A percentile compares a stretch with the other conserved stretches of the same genome.
phyloP scores from a whole-genome alignment of 2,797 vertebrate genomes.

The Menidia menidia region DNA sequence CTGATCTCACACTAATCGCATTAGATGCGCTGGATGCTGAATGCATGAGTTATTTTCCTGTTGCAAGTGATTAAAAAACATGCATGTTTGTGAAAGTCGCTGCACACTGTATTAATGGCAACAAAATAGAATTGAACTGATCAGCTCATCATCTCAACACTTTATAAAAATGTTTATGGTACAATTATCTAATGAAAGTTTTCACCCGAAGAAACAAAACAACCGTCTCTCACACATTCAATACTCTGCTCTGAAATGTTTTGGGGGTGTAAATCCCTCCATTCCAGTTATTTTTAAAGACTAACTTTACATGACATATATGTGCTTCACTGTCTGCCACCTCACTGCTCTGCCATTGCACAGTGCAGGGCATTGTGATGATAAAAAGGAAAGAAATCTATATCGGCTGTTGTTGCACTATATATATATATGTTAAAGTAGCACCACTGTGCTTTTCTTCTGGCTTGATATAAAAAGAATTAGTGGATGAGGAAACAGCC shows the following conservation, averaged over 20 bases:
- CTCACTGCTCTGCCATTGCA: slow-evolving; percentile 18
- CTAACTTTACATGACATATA: slow-evolving; percentile 24
- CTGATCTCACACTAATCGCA: slow-evolving; percentile 53
- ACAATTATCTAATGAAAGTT: slow-evolving; percentile 18
- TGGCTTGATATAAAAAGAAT: background rate
- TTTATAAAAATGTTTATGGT: slow-evolving; percentile 21
- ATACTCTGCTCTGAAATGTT: slow-evolving; percentile 5
- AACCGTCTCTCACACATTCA: background rate
- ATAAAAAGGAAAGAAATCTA: background rate
- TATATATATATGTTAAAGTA: slow-evolving; percentile 5
- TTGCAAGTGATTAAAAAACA: slow-evolving; percentile 10
- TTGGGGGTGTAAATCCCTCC: slow-evolving; percentile 40
- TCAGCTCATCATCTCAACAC: slow-evolving; percentile 23
- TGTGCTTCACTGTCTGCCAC: slow-evolving; percentile 33
- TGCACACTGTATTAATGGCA: background rate
- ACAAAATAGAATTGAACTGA: background rate
- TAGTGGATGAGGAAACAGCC: background rate
- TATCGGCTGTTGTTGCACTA: background rate
- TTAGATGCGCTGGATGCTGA: slow-evolving; percentile 36
- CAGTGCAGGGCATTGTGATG: slow-evolving; percentile 6
- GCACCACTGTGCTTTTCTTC: background rate
- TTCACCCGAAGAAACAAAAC: background rate
- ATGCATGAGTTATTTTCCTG: slow-evolving; percentile 38
- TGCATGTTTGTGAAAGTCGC: background rate
- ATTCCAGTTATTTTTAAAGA: slow-evolving; percentile 39